Base-by-base conservation (phyloP, 2,113 vertebrate species). In the Serilophus lunatus region DNA sequence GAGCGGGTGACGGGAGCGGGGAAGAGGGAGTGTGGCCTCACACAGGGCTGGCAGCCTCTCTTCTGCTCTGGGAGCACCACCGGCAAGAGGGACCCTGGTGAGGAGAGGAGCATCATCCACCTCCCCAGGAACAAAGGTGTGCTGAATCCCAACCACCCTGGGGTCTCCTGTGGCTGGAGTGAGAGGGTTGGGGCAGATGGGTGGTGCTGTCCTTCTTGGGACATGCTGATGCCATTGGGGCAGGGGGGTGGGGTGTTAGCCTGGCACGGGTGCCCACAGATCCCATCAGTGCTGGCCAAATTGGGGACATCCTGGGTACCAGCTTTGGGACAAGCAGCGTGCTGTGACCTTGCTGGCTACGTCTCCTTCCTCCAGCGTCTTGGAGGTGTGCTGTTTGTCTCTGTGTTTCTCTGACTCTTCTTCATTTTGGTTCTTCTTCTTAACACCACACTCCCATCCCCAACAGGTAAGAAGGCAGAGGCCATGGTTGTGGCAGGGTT, bases 51-150 rank as follows among this genome's bases (percentile, higher is more conserved):
- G 42, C 84, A 88, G 77, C 66, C 87, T 68, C 35, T 2, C 2
- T 29, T 17, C 53, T 65, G 61, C 90, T 29, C 78, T 2, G 0
- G 70, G 36, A 96, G 60, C 12, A 4, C 44, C 51, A 1, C 40
- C 1, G 8, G 69, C 6, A 1, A 68, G 70, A 23, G 7, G 78
- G 44, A 88, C 8, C 50, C 23, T 10, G 1, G 22, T 1, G 3
- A 87, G 85, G 53, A 93, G 57, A 53, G 53, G 59, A 90, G 38
- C 89, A 38, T 57, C 86, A 17, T 76, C 54, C 68, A 31, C 33
- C 36, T 74, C 24, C 25, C 18, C 38, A 31, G 85, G 82, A 92
- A 38, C 45, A 80, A 71, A 97, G 96, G 93, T 97, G 68, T 16
- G 49, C 72, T 47, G 61, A 42, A 63, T 61, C 22, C 20, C 36